These are phyloP conservation scores for Pyralis farinalis DNA, from an alignment of 2,888 invertebrate species.

Conservation along the genomic window DNA sequence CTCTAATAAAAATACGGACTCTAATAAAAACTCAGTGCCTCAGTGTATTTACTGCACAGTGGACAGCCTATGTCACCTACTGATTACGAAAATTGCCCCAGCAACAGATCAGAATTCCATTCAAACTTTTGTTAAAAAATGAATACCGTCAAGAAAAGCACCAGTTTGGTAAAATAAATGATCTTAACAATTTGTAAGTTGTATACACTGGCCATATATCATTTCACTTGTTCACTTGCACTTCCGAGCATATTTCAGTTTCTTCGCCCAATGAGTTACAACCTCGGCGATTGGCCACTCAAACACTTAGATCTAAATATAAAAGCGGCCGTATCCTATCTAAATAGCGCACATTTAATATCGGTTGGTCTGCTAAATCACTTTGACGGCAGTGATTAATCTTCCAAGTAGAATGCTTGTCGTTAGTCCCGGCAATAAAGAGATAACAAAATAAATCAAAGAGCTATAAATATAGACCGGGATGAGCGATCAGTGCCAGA, in stretches of 20 bases:
- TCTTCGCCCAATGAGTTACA: slow-evolving; percentile 43
- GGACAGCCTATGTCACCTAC: no score
- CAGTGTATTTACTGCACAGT: no score
- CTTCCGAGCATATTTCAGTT: slow-evolving; percentile 11
- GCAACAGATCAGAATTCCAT: no score
- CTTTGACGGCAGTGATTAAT: slow-evolving; percentile 76
- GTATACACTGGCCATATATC: no score
- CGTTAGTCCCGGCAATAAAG: slow-evolving; percentile 77
- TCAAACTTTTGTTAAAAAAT: no score
- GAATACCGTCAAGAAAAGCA: no score
- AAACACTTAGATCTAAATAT: slow-evolving; percentile 68
- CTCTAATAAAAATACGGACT: no score
- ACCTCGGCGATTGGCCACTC: slow-evolving; percentile 55
- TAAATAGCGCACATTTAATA: slow-evolving; percentile 75
- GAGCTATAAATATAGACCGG: slow-evolving; percentile 67
- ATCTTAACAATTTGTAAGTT: no score
- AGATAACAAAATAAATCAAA: slow-evolving; percentile 81
- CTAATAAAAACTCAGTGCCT: no score
- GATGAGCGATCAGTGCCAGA: slow-evolving; percentile 74
- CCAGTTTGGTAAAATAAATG: no score
- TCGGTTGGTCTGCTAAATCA: slow-evolving; percentile 79
- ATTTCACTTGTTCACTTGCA: no score
- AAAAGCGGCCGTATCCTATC: slow-evolving; percentile 66
- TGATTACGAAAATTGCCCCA: no score
- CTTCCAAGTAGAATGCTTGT: slow-evolving; percentile 75